These are phyloP conservation scores for Neopelma chrysocephalum DNA, from an alignment of 2,797 vertebrate species.

Conservation along the genomic window DNA sequence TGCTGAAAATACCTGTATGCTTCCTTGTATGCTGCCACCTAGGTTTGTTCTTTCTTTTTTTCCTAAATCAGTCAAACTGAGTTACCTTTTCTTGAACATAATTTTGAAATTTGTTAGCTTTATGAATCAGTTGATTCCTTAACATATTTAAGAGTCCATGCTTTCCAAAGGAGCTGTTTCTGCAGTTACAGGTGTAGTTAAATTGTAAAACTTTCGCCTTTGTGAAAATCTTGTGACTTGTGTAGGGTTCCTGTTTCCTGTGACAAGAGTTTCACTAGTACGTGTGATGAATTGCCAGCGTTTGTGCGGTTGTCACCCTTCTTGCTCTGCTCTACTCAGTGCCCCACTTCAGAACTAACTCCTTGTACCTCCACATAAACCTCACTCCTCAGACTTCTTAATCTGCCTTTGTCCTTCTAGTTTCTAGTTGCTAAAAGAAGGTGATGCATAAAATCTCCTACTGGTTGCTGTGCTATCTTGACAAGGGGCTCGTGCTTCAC, in stretches of 20 bases:
- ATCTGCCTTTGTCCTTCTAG: background rate
- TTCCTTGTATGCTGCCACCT: background rate
- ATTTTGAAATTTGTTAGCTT: background rate
- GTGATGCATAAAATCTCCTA: background rate
- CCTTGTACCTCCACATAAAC: background rate
- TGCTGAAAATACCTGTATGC: background rate
- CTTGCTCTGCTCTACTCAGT: background rate
- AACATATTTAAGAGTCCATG: background rate
- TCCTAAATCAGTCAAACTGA: background rate
- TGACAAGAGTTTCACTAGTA: background rate
- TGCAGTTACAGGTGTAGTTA: background rate
- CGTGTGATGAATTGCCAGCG: background rate
- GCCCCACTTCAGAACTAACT: background rate
- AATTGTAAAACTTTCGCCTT: background rate
- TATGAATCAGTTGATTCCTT: background rate
- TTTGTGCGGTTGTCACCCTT: background rate
- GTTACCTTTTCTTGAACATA: background rate
- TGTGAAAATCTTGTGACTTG: background rate
- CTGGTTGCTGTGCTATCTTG: background rate
- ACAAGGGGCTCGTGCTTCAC: background rate
- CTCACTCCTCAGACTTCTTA: background rate
- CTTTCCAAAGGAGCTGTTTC: background rate
- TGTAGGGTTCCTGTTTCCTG: background rate
- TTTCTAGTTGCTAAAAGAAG: background rate
- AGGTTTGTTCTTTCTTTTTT: background rate